Evolutionary conservation across 2,888 invertebrate species (phyloP), one percentile per base, ranked within the genome.

Genomic region (Dynastes grantii): DNA sequence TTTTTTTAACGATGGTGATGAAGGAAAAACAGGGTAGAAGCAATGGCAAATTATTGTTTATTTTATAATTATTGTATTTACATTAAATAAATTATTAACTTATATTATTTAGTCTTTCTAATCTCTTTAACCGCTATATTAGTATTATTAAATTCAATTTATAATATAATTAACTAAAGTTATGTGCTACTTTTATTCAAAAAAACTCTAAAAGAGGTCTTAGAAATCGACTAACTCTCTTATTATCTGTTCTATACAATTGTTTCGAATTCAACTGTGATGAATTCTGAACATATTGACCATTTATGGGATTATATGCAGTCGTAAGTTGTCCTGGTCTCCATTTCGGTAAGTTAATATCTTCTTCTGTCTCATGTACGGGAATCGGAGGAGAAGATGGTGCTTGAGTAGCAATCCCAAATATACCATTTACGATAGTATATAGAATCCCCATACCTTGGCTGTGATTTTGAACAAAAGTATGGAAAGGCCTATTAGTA

Each of bases 141-240:
- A 9, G 9, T 8, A 45, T 45, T 45, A 32, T 32, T 32, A 32
- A 4, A 3, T 32, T 32, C 32, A 32, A 32, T 37, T 37, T 37
- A 37, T 37, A 4, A 37, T 37, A 4, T 5, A 37, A 5, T 22
- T 22, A 22, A 22, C 22, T 22, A 22, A 22, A 22, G 22, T 22
- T 22, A 22, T 6, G 5, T 37, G 5, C 5, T 37, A 37, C 5
- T 11, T 22, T 68, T 40, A 65, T 22, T 70, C 68, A 78, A 76
- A 83, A 80, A 13, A 83, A 76, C 63, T 81, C 78, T 65, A 81
- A 79, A 16, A 82, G 51, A 16, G 82, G 82, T 63, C 76, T 80
- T 58, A 83, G 79, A 70, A 83, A 78, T n/a, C 70, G 70, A 78
- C 81, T 79, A 51, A 82, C 63, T 63, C 81, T 79, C 27, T 70